Conservation (phyloP, 2,113 vertebrate species). For the Lepidothrix coronata region DNA sequence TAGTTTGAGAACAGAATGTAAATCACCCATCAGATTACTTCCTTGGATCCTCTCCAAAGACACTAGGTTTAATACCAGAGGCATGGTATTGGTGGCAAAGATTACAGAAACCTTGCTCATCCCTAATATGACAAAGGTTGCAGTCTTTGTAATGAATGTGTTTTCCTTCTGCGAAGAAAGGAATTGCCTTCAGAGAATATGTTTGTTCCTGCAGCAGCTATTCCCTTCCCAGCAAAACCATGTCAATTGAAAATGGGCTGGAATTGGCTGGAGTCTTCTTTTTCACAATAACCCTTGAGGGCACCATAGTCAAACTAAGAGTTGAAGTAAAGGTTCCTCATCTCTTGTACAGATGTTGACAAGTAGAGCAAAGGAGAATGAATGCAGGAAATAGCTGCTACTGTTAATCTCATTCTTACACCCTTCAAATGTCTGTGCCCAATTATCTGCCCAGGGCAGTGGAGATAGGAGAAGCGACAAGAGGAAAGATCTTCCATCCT, state of each 20-base stretch:
- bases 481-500: neutral
- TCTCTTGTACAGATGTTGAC: neutral
- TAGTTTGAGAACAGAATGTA: neutral
- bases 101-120: neutral
- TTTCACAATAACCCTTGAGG: neutral
- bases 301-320: neutral
- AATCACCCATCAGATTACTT: neutral
- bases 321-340: neutral
- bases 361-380: constrained; percentile 15
- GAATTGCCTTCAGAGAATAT: neutral
- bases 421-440: neutral
- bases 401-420: neutral
- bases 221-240: neutral
- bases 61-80: neutral
- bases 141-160: neutral
- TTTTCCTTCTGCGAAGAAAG: neutral
- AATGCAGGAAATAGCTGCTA: neutral
- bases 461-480: neutral
- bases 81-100: neutral
- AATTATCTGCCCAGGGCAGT: neutral
- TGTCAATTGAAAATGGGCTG: neutral
- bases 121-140: neutral
- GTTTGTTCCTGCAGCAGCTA: neutral
- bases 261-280: neutral
- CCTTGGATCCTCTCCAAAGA: neutral